Percentiles rank a stretch among this genome's conserved stretches.
Evolutionary conservation across 2,888 invertebrate species (phyloP).

Genomic region (Melinaea marsaeus): DNA sequence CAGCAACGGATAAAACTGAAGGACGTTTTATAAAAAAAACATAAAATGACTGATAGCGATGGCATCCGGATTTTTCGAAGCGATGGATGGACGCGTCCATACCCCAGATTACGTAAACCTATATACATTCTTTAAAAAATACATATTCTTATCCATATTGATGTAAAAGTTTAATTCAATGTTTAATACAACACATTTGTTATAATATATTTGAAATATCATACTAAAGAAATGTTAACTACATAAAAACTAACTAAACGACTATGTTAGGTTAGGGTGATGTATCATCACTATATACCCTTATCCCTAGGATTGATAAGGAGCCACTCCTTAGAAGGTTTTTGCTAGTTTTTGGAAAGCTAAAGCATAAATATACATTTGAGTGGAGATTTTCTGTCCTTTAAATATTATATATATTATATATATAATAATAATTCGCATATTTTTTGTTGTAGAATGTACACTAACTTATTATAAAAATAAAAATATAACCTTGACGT

Average conservation of each 20-base stretch:
- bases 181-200: background rate
- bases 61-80: constrained; percentile 3
- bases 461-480: too few species aligned
- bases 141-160: background rate
- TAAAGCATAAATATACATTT: background rate
- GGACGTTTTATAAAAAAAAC: constrained; percentile 3
- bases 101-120: background rate
- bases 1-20: background rate
- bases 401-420: too few species aligned
- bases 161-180: background rate
- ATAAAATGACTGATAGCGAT: constrained; percentile 1
- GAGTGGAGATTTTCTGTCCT: too few species aligned
- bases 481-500: too few species aligned
- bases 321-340: constrained; percentile 4
- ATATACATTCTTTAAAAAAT: background rate
- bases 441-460: too few species aligned
- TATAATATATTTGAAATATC: background rate
- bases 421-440: too few species aligned
- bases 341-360: background rate
- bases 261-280: constrained; percentile 1
- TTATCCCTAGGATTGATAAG: constrained; percentile 2
- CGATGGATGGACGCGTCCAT: background rate
- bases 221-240: background rate
- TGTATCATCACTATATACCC: constrained; percentile 3
- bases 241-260: background rate